Conservation (phyloP, 2,797 vertebrate species). For the Apogon talboti region DNA sequence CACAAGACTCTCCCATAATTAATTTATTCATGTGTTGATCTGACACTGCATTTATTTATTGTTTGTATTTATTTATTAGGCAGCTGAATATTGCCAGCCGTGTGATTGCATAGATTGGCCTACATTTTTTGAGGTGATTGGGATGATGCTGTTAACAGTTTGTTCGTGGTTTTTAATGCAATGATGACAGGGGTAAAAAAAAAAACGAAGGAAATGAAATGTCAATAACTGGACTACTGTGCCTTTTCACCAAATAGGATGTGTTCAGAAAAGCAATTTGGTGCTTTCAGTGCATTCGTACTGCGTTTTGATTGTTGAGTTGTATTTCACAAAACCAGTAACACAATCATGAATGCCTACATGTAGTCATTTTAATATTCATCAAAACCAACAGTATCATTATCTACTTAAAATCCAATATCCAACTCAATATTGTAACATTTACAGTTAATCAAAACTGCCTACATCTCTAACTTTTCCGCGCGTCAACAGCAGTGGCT, state of each 20-base stretch:
- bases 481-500: conserved; percentile 45
- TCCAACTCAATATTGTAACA: conserved; percentile 36
- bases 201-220: conserved; percentile 51
- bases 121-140: conserved; percentile 42
- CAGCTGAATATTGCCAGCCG: conserved; percentile 76
- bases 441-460: conserved; percentile 41
- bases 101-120: conserved; percentile 61
- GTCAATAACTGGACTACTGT: conserved; percentile 78
- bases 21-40: conserved; percentile 83
- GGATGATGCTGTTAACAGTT: conserved; percentile 59
- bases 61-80: conserved; percentile 84
- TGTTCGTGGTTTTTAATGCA: conserved; percentile 55
- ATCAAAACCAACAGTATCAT: conserved; percentile 32
- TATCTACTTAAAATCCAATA: conserved; percentile 17
- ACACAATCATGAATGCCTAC: conserved; percentile 51
- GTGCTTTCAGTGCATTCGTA: conserved; percentile 68
- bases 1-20: conserved; percentile 62
- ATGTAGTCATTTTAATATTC: conserved; percentile 47
- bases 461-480: conserved; percentile 17
- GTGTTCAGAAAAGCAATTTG: conserved; percentile 65
- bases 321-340: conserved; percentile 58
- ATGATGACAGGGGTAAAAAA: conserved; percentile 29
- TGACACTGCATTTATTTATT: conserved; percentile 84
- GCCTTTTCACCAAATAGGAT: conserved; percentile 85
- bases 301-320: conserved; percentile 76